Conservation (phyloP, 23 tunicate genomes). For the Styela plicata region DNA sequence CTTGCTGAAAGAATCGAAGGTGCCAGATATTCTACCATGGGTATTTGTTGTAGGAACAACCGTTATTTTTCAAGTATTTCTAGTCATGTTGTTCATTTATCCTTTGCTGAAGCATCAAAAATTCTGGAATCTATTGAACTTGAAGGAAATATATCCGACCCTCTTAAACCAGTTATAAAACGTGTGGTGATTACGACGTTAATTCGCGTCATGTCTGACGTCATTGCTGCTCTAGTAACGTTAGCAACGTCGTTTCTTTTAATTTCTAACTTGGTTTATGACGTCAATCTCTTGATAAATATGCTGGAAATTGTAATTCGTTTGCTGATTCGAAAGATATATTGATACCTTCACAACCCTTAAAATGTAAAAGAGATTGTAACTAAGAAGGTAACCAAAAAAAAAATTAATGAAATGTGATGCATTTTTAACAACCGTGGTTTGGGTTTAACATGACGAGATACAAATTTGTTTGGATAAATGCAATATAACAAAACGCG, state of each 20-base stretch:
- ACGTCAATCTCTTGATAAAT: constrained; percentile 12
- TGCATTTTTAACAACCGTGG: no score
- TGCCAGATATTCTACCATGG: constrained; percentile 6
- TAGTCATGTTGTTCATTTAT: not conserved
- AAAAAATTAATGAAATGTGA: no score
- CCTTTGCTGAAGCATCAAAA: not conserved
- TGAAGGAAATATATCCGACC: not conserved
- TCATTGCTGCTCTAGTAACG: constrained; percentile 20
- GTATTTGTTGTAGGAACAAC: not conserved
- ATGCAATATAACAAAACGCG: no score
- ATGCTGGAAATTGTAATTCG: not conserved
- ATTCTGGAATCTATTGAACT: not conserved
- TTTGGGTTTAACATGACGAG: no score
- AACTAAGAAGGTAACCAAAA: no score
- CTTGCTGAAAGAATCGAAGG: not conserved
- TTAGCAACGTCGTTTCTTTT: not conserved
- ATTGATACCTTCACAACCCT: no score
- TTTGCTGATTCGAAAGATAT: constrained; percentile 9
- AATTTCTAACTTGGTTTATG: constrained; percentile 6
- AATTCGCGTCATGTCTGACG: constrained; percentile 17
- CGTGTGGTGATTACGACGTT: not conserved
- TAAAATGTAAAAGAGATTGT: no score
- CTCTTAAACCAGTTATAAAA: not conserved
- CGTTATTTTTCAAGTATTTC: not conserved
- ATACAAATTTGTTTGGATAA: no score